These are phyloP conservation scores for Pristionchus exspectatus DNA, from an alignment of 2,888 invertebrate species.

Conservation along the genomic window DNA sequence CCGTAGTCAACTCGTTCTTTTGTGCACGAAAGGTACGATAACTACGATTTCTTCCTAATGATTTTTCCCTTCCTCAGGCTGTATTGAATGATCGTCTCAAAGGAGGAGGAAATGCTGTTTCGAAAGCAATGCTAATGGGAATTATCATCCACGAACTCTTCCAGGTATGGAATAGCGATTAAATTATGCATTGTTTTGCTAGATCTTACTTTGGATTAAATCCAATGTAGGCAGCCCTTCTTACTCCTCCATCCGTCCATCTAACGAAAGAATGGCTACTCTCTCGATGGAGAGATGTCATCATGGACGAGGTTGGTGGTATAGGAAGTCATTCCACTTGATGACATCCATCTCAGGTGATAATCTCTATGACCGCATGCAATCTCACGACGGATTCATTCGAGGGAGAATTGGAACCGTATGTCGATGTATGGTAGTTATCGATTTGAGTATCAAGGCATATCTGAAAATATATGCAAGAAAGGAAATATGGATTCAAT, in stretches of 20 bases:
- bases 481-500: neutral
- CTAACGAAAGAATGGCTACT: conserved; percentile 59
- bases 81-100: conserved; percentile 72
- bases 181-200: neutral
- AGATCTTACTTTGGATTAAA: conserved; percentile 3
- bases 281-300: conserved; percentile 58
- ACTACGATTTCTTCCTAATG: neutral
- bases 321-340: neutral
- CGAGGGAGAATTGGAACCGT: conserved; percentile 65
- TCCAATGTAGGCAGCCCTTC: conserved; percentile 57
- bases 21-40: conserved; percentile 59
- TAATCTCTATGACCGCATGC: conserved; percentile 64
- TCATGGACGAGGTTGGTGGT: conserved; percentile 56
- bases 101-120: conserved; percentile 63
- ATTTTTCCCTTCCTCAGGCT: conserved; percentile 56
- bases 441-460: neutral
- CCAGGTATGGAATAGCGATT: conserved; percentile 66
- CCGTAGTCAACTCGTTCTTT: conserved; percentile 60
- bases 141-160: conserved; percentile 87
- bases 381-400: conserved; percentile 65
- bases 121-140: conserved; percentile 88
- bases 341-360: conserved; percentile 52
- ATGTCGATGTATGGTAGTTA: conserved; percentile 60
- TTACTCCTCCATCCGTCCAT: conserved; percentile 18
- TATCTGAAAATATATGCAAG: neutral